Evolutionary conservation across 2,888 invertebrate species (phyloP), one percentile per base, ranked within the genome.

Genomic region (Andricus curvator): DNA sequence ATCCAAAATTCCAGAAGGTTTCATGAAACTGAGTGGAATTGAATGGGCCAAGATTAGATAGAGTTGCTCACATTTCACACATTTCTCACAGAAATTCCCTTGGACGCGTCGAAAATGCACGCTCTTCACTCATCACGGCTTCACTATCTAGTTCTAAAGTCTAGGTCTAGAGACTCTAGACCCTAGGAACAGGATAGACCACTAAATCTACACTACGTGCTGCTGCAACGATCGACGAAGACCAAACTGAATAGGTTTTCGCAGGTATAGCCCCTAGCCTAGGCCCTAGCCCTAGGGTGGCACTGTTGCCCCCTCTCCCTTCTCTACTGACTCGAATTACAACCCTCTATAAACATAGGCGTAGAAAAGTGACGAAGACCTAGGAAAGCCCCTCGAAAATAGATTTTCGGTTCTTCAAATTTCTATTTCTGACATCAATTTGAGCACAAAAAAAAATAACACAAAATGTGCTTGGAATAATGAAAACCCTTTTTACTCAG

Each of bases 341-440:
- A 89, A 89, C 89, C 89, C 89, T 82, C 88, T 84, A 83, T 89
- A 88, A 90, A 89, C 90, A 89, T 88, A 86, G 90, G 62, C 79
- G 78, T 78, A 78, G 65, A 65, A 78, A 64, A 78, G 51, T 78
- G 51, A 44, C 68, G 44, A 70, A 48, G 48, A 74, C n/a, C 6
- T 62, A 29, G 6, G 4, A 17, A 25, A 62, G 62, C 25, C 62
- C 22, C 25, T 15, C 17, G 48, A 17, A 15, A 17, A 1, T 29
- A 62, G 62, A 56, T 4, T 56, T 56, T 56, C 3, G 2, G 3
- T 4, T n/a, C 9, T 11, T n/a, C 9, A 56, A 56, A 56, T 56
- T n/a, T 11, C 3, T n/a, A 22, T 9, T 56, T n/a, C n/a, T 22
- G 3, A n/a, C 3, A 56, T 8, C n/a, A 56, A n/a, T 11, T n/a